phyloP scores from a whole-genome alignment of 92 coral and sea anemone species.

The Siderastrea radians region DNA sequence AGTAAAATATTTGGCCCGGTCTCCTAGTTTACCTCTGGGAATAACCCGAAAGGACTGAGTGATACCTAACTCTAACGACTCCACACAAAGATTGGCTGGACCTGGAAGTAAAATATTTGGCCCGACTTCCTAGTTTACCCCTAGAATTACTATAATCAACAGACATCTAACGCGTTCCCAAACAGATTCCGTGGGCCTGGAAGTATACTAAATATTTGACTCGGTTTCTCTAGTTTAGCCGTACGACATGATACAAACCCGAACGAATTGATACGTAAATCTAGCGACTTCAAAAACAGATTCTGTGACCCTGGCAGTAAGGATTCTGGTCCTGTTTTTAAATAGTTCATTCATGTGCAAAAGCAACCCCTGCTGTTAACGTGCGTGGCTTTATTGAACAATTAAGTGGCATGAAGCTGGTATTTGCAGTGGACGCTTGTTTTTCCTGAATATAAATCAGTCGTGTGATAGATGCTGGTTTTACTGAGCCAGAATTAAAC shows the following conservation, averaged over 20 bases:
- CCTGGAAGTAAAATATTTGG: slow-evolving; percentile 34
- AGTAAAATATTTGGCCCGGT: not conserved
- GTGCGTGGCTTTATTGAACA: not conserved
- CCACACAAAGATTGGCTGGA: not conserved
- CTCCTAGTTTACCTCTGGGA: not conserved
- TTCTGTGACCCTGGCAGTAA: not conserved
- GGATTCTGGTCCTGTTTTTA: too few relatives aligned
- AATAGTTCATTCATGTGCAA: too few relatives aligned
- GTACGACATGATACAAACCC: not conserved
- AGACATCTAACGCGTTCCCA: not conserved
- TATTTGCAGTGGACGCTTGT: not conserved
- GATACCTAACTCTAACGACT: not conserved
- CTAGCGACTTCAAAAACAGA: too few relatives aligned
- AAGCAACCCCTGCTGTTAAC: not conserved
- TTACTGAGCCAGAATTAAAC: too few relatives aligned
- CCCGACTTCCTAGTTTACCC: not conserved
- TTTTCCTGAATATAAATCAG: not conserved
- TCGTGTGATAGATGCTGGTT: too few relatives aligned
- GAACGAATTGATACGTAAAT: too few relatives aligned
- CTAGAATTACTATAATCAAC: not conserved
- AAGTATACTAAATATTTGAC: slow-evolving; percentile 2
- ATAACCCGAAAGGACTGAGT: not conserved
- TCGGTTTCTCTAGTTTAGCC: not conserved
- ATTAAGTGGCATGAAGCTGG: not conserved
- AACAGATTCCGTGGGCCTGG: slow-evolving; percentile 7